Percentiles rank a stretch among this genome's conserved stretches.
Conservation (phyloP, 92 coral and sea anemone species). For the Actinernus sp. region DNA sequence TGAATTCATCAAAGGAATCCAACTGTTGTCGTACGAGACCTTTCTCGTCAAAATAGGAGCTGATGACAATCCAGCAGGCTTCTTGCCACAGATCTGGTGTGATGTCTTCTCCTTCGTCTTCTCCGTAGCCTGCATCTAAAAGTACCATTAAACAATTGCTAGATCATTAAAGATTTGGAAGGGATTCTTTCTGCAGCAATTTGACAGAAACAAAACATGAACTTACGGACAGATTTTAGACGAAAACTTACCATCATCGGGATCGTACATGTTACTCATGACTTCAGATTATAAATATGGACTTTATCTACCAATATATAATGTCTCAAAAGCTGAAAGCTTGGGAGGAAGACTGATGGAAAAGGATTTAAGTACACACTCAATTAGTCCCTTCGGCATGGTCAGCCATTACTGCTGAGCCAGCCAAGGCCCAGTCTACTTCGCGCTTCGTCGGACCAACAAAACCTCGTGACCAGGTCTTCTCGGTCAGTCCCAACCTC, state of each 20-base stretch:
- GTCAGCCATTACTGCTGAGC: conserved; percentile 80
- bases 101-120: conserved; percentile 97
- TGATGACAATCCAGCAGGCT: conserved; percentile 99
- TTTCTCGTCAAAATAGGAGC: conserved; percentile 99
- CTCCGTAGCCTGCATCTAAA: conserved; percentile 85
- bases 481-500: too few relatives aligned
- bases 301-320: neutral
- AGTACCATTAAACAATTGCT: too few relatives aligned
- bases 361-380: conserved; percentile 18
- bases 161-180: too few relatives aligned
- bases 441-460: too few relatives aligned
- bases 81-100: conserved; percentile 99
- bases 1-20: conserved; percentile 98
- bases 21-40: conserved; percentile 98
- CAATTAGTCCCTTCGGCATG: neutral
- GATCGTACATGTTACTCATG: conserved; percentile 81
- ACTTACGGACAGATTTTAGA: too few relatives aligned
- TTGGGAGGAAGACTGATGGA: conserved; percentile 27
- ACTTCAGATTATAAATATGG: neutral
- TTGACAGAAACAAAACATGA: too few relatives aligned
- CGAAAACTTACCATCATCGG: conserved; percentile 88
- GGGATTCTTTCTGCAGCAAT: too few relatives aligned
- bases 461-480: too few relatives aligned
- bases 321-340: neutral
- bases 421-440: too few relatives aligned